A percentile compares a stretch with the other conserved stretches of the same genome.
These are phyloP conservation scores for Antheraea pernyi DNA, from an alignment of 1,140 invertebrate genomes.

Conservation along the genomic window DNA sequence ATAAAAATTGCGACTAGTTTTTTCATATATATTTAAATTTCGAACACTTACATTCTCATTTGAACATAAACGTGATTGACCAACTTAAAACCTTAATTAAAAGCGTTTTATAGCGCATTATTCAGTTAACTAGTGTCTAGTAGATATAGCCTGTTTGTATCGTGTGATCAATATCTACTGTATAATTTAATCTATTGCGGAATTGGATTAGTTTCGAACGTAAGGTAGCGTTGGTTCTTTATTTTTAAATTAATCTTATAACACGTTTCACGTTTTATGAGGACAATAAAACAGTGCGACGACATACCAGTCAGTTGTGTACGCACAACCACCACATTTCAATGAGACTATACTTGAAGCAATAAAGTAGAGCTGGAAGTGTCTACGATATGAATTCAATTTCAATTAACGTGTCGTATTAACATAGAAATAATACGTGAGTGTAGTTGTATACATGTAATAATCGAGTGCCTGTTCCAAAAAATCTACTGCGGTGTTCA, in stretches of 20 bases:
- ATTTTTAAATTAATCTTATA: constrained; percentile 27
- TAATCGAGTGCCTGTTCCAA: constrained; percentile 21
- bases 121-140: too few species aligned
- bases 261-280: constrained; percentile 40
- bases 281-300: constrained; percentile 43
- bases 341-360: constrained; percentile 31
- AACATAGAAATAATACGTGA: neutral
- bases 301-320: constrained; percentile 36
- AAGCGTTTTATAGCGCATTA: too few species aligned
- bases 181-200: too few species aligned
- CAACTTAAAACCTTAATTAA: too few species aligned
- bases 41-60: too few species aligned
- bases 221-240: neutral
- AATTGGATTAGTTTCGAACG: too few species aligned
- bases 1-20: too few species aligned
- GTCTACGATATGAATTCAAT: constrained; percentile 14
- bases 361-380: constrained; percentile 22
- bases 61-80: too few species aligned
- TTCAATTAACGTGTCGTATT: constrained; percentile 7
- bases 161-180: too few species aligned
- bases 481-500: constrained; percentile 19
- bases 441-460: neutral
- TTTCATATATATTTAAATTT: too few species aligned
- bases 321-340: constrained; percentile 32
- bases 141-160: too few species aligned